Evolutionary conservation across 2,113 vertebrate genomes (phyloP).

Genomic region (Calypte anna): DNA sequence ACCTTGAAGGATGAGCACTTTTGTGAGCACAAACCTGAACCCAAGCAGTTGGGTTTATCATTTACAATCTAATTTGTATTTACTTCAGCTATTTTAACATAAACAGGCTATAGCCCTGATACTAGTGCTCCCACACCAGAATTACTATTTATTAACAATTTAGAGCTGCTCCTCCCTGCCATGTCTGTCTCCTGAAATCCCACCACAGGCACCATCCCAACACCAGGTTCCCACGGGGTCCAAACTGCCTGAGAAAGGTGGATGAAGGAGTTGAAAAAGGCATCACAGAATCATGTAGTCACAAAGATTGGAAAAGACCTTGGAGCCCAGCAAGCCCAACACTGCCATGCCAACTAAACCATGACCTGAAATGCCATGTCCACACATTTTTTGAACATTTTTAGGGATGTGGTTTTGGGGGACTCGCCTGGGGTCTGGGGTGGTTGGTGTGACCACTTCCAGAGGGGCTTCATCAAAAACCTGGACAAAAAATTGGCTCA

Average conservation of each 20-base stretch:
- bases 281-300: neutral
- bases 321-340: too few relatives aligned
- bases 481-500: neutral
- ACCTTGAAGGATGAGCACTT: fast-evolving
- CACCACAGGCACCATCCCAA: neutral
- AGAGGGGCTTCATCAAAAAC: neutral
- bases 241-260: neutral
- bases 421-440: neutral
- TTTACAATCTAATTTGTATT: neutral
- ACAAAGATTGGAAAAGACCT: too few relatives aligned
- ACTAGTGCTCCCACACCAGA: neutral
- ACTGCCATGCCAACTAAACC: too few relatives aligned
- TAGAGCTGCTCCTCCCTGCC: neutral
- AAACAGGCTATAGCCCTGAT: neutral
- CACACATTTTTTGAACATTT: too few relatives aligned
- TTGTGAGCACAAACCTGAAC: neutral
- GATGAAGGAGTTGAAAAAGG: neutral
- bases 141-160: slow-evolving; percentile 21
- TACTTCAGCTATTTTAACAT: neutral
- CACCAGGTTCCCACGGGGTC: neutral
- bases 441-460: neutral
- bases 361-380: too few relatives aligned
- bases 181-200: neutral
- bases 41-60: neutral
- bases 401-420: neutral